These are phyloP conservation scores for Cataglyphis cursor DNA, from an alignment of 2,888 invertebrate genomes.

Conservation along the genomic window DNA sequence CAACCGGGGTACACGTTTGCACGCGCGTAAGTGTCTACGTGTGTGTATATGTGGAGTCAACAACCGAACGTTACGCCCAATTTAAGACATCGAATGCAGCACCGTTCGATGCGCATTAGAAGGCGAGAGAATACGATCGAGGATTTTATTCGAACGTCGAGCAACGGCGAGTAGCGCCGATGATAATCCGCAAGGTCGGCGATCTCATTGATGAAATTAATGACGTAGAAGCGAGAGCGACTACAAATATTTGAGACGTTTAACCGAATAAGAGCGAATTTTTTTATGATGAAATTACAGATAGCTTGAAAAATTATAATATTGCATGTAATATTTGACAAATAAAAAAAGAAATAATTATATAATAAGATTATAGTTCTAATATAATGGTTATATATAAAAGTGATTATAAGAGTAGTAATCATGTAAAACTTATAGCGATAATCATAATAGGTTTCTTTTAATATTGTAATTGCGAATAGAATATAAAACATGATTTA, in stretches of 20 bases:
- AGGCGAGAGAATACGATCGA: slow-evolving; percentile 73
- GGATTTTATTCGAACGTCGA: slow-evolving; percentile 70
- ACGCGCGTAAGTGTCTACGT: slow-evolving; percentile 40
- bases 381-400: not conserved
- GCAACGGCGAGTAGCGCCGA: slow-evolving; percentile 42
- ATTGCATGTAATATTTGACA: not conserved
- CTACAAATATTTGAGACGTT: slow-evolving; percentile 20
- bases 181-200: slow-evolving; percentile 56
- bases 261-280: not conserved
- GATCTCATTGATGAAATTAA: slow-evolving; percentile 26
- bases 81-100: slow-evolving; percentile 84
- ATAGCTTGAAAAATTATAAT: not conserved
- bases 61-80: slow-evolving; percentile 86
- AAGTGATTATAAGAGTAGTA: not conserved
- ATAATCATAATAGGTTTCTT: not conserved
- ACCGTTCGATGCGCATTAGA: slow-evolving; percentile 81
- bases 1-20: slow-evolving; percentile 49
- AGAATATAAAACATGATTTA: slow-evolving; percentile 12
- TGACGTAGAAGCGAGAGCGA: slow-evolving; percentile 20
- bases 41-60: slow-evolving; percentile 80
- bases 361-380: not conserved
- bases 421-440: not conserved
- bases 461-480: not conserved
- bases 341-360: not conserved
- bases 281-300: not conserved